Base-by-base conservation (phyloP, 2,113 vertebrate genomes). In the Bucco capensis region DNA sequence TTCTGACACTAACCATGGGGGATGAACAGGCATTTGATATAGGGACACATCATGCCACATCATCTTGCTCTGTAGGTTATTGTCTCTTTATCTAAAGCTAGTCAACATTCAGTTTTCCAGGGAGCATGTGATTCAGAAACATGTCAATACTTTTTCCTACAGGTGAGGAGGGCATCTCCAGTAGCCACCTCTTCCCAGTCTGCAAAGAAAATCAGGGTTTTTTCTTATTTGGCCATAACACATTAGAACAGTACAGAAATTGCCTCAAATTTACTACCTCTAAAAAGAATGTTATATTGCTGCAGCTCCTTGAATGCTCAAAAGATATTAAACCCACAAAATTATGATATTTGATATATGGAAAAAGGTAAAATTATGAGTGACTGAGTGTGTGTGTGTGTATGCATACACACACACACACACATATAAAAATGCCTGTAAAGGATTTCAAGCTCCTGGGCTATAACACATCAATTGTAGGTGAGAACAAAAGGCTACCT, bases 371-470 rank as follows among this genome's bases (percentile, higher is more conserved):
- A 84, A 91, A 84, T n/a, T n/a, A 76, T 31, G 15, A 88, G 7
- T 25, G 42, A 87, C 47, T 42, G 38, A 76, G 0, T 19, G 11
- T 25, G 17, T 15, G 24, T 24, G 12, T 31, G 50, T 40, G 33
- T 65, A 21, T 71, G 37, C 56, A 25, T 22, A 18, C 0, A 31
- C 3, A 56, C 2, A 46, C 1, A 61, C 1, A 82, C 3, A n/a
- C 5, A 42, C 0, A 46, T 0, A 66, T 3, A 38, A 1, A 51
- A 31, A 58, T 18, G 6, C 14, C 7, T 31, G 11, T 62, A 8
- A 83, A 47, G 9, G 56, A 75, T 37, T 83, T 90, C 50, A 80
- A 76, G 24, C 67, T 91, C 40, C 60, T 86, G 37, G 61, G 86
- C 31, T 66, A 42, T 19, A 80, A 87, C 49, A 53, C 46, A 65